A percentile compares a stretch with the other conserved stretches of the same genome.
These are phyloP conservation scores for Scrobipalpa atriplicella DNA, from an alignment of 2,888 invertebrate species.

Conservation along the genomic window DNA sequence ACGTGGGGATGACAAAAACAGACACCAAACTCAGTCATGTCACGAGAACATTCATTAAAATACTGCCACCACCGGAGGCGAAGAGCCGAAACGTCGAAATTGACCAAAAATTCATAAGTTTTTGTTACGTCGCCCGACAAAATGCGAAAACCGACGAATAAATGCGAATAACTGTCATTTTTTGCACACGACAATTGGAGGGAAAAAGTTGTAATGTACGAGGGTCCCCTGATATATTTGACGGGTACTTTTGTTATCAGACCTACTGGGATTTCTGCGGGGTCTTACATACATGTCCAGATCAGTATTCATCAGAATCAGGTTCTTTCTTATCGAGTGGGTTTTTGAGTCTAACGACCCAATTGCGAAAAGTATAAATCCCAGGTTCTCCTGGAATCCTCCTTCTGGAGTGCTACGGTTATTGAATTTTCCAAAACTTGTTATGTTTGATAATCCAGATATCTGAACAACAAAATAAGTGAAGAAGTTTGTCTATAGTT, in stretches of 20 bases:
- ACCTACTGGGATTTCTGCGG: neutral
- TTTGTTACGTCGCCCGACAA: neutral
- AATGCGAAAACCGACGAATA: conserved; percentile 31
- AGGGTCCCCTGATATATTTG: conserved; percentile 4
- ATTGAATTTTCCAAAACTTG: too few relatives aligned
- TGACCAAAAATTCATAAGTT: neutral
- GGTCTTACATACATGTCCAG: neutral
- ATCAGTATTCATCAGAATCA: too few relatives aligned
- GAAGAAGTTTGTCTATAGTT: too few relatives aligned
- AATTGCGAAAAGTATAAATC: too few relatives aligned
- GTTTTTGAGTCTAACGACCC: too few relatives aligned
- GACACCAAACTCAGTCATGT: neutral
- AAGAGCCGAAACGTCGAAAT: conserved; percentile 5
- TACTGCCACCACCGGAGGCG: neutral
- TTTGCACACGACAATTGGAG: conserved; percentile 38
- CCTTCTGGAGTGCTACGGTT: too few relatives aligned
- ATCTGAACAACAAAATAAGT: too few relatives aligned
- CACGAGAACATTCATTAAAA: neutral
- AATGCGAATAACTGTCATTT: conserved; percentile 42
- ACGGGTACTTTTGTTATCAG: neutral
- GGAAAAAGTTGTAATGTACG: conserved; percentile 25
- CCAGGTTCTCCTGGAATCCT: too few relatives aligned
- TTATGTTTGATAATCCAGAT: too few relatives aligned
- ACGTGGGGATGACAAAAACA: neutral
- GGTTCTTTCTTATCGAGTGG: too few relatives aligned